Evolutionary conservation across 2,113 vertebrate genomes (phyloP).

Genomic region (Coreoperca whiteheadi): DNA sequence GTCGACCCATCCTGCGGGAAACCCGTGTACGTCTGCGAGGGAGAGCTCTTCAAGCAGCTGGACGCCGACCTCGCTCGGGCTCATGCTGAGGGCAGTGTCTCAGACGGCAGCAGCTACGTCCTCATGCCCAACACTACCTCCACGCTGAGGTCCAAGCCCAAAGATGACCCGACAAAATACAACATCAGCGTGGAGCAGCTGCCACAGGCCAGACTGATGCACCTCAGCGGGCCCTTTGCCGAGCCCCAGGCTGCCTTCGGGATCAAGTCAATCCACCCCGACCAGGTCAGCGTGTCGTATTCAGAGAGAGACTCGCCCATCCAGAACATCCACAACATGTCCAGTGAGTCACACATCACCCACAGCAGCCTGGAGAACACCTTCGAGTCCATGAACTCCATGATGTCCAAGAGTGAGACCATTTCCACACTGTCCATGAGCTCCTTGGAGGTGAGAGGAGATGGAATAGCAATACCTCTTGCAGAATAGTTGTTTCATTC

Average conservation of each 20-base stretch:
- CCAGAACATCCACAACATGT: constrained; percentile 89
- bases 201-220: constrained; percentile 95
- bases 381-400: constrained; percentile 91
- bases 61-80: constrained; percentile 91
- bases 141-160: constrained; percentile 91
- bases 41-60: constrained; percentile 97
- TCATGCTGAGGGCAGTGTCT: constrained; percentile 84
- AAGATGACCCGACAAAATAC: constrained; percentile 92
- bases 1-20: constrained; percentile 85
- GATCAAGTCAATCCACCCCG: constrained; percentile 87
- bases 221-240: constrained; percentile 89
- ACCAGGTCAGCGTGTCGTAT: constrained; percentile 88
- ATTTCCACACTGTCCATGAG: constrained; percentile 97
- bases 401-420: constrained; percentile 94
- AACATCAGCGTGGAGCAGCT: constrained; percentile 96
- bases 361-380: constrained; percentile 92
- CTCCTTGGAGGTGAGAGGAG: constrained; percentile 93
- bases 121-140: constrained; percentile 95
- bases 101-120: constrained; percentile 92
- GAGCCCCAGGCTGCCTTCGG: constrained; percentile 88
- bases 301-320: constrained; percentile 87
- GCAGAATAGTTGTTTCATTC: neutral
- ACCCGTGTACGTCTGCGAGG: constrained; percentile 93
- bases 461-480: neutral
- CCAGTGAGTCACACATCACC: constrained; percentile 91